Percentiles rank a stretch among this genome's conserved stretches.
Evolutionary conservation across 2,888 invertebrate genomes (phyloP).

Genomic region (Bugula neritina): DNA sequence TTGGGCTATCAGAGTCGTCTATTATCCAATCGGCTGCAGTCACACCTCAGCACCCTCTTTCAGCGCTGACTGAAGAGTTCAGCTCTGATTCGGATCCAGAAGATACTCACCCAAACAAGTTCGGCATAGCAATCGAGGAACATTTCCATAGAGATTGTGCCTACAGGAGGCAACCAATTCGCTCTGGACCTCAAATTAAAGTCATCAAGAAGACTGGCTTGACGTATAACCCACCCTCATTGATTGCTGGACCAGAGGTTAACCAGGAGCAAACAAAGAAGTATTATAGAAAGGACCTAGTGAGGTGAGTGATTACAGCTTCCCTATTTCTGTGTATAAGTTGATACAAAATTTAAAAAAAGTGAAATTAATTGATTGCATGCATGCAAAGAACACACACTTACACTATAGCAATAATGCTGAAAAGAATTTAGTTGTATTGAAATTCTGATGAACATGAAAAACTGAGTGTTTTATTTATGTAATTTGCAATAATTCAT

Average conservation of each 20-base stretch:
- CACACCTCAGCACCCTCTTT: background rate
- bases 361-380: too few species aligned
- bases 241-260: background rate
- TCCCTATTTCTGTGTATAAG: too few species aligned
- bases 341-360: too few species aligned
- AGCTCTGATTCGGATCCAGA: background rate
- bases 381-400: too few species aligned
- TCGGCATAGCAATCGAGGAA: background rate
- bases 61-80: background rate
- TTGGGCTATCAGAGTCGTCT: background rate
- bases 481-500: too few species aligned
- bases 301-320: background rate
- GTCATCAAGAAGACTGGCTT: background rate
- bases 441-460: too few species aligned
- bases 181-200: constrained; percentile 15
- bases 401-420: too few species aligned
- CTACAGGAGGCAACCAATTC: background rate
- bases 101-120: constrained; percentile 19
- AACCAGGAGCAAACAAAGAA: background rate
- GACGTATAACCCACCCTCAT: background rate
- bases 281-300: constrained; percentile 18
- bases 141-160: constrained; percentile 10
- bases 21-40: background rate
- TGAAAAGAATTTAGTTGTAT: too few species aligned
- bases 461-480: too few species aligned